Evolutionary conservation across 2,888 invertebrate genomes (phyloP), one percentile per base, ranked within the genome.

Genomic region (Hypercompe scribonia): DNA sequence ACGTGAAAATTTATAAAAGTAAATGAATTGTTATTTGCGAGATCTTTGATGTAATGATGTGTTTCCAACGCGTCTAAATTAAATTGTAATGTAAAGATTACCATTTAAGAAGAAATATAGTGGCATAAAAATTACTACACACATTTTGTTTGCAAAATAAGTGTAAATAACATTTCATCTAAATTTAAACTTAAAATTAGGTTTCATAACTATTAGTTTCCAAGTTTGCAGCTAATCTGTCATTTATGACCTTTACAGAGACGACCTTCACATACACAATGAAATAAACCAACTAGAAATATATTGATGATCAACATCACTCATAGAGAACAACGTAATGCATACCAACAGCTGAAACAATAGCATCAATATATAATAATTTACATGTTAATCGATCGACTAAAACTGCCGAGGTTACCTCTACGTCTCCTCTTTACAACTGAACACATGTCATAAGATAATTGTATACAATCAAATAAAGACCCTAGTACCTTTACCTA

Each of bases 331-430:
- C 82, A 83, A 87, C 67, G 88, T 87, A 89, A 89, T 82, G 70
- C 78, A 72, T 78, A 72, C 76, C 75, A 82, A 78, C 82, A 74
- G 81, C 74, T 78, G 83, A 86, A 78, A 90, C 88, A 89, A 90
- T 89, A 84, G 84, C 76, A 80, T 81, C 84, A 82, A 89, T 89
- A 88, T 86, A 87, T 89, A 90, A 87, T 83, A 84, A 92, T 93
- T 92, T 89, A 87, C 87, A 88, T 89, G 87, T 90, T 88, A 89
- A 92, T 91, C 87, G 86, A 83, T 86, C 86, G 85, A 90, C 86
- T 88, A 86, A 69, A 42, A 78, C 78, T 31, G 42, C 65, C 76
- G 68, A 79, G 82, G 80, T 78, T 81, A 82, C 75, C 79, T 78
- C 72, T 76, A 66, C 66, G 76, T 79, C 67, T 77, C 63, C 66